Evolutionary conservation across 2,113 vertebrate genomes (phyloP).

Genomic region (Leptosomus discolor): DNA sequence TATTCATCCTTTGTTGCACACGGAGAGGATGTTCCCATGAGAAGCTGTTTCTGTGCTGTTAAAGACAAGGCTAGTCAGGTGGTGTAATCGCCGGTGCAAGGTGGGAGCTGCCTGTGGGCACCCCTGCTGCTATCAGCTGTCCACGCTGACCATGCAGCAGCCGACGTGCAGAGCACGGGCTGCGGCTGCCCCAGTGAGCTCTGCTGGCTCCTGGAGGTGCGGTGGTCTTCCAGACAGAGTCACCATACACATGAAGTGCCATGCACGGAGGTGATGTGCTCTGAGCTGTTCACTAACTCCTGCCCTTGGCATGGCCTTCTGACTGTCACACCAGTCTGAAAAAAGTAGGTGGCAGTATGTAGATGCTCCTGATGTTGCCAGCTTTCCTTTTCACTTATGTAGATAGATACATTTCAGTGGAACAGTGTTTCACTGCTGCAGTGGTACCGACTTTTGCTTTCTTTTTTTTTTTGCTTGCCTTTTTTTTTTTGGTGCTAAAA

Average conservation of each 20-base stretch:
- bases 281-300: not conserved
- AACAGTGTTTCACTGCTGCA: not conserved
- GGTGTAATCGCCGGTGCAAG: fast-evolving
- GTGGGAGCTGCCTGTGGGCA: not conserved
- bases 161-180: too few species aligned
- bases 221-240: not conserved
- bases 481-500: not conserved
- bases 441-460: not conserved
- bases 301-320: not conserved
- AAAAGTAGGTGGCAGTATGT: not conserved
- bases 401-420: not conserved
- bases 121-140: not conserved
- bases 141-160: too few species aligned
- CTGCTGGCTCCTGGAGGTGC: not conserved
- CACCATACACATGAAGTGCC: not conserved
- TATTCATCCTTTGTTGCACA: not conserved
- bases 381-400: not conserved
- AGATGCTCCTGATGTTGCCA: too few species aligned
- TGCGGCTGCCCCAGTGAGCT: too few species aligned
- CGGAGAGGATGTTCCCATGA: not conserved
- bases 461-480: not conserved
- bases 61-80: not conserved
- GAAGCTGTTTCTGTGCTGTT: not conserved
- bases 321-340: not conserved
- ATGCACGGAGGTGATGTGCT: fast-evolving